Base-by-base conservation (phyloP, 2,888 invertebrate genomes). In the Tethea ocularis region DNA sequence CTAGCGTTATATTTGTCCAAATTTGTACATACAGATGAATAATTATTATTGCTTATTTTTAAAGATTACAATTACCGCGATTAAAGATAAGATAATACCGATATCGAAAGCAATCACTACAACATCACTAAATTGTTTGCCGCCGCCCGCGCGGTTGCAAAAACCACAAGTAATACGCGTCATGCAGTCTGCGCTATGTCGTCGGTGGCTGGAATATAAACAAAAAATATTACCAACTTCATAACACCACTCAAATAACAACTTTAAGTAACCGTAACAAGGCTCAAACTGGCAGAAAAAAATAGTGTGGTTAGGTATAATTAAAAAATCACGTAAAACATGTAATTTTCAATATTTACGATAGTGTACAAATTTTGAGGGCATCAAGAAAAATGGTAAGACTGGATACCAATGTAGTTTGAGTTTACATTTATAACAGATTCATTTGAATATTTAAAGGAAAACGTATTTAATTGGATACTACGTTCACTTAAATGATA, bases 81-180 rank as follows among this genome's bases (percentile, higher is more conserved):
- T n/a, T n/a, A n/a, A n/a, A n/a, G n/a, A n/a, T n/a, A n/a, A n/a
- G 65, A 71, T 38, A 62, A 58, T n/a, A 38, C n/a, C 61, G 41
- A 67, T 41, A 64, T 57, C 24, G 57, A 29, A 56, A 51, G 11
- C 11, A 1, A 51, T 11, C 20, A 17, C 7, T 15, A 46, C 59
- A 51, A 66, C 87, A 78, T 71, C 86, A 84, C 88, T 88, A 86
- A 22, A 75, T 69, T 78, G 80, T 83, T 83, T 85, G 77, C 83
- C 70, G 80, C 77, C 75, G 73, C 69, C 70, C 10, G 46, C 46
- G 23, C 79, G 76, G 83, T 86, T 83, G 89, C 86, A 88, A 88
- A 88, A 89, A 88, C 86, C 81, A 72, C 86, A 84, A 80, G 82
- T 79, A 78, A 78, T 78, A 77, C 85, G 89, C 90, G 90, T 89